phyloP scores from a whole-genome alignment of 2,888 invertebrate species.

The Salpingus planirostris region DNA sequence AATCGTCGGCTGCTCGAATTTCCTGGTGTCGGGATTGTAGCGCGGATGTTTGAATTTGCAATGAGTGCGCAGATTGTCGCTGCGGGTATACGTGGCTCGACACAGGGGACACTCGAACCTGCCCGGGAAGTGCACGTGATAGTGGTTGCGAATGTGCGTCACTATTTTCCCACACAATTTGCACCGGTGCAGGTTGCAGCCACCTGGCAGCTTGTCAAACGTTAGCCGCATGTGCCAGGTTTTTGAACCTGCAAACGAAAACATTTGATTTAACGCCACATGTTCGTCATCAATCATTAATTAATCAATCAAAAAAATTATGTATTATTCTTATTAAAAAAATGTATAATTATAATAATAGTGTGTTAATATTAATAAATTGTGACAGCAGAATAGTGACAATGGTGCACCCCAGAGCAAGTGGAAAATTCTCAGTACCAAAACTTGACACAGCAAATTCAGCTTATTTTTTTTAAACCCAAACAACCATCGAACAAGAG shows the following conservation, averaged over 20 bases:
- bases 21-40: constrained; percentile 78
- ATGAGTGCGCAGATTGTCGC: constrained; percentile 87
- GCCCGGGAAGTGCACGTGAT: constrained; percentile 89
- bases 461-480: too few relatives aligned
- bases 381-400: constrained; percentile 41
- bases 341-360: constrained; percentile 13
- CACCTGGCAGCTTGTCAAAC: constrained; percentile 87
- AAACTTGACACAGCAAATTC: too few relatives aligned
- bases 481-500: too few relatives aligned
- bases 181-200: constrained; percentile 88
- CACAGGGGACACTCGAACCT: constrained; percentile 87
- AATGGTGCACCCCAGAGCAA: constrained; percentile 41
- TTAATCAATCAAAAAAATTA: too few relatives aligned
- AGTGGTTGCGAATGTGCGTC: constrained; percentile 90
- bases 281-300: too few relatives aligned
- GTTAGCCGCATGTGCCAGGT: constrained; percentile 93
- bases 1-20: constrained; percentile 56
- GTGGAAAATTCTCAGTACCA: constrained; percentile 17
- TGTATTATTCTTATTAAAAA: constrained; percentile 9
- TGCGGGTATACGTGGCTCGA: constrained; percentile 84
- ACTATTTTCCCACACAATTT: constrained; percentile 92
- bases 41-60: constrained; percentile 89
- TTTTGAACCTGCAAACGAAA: constrained; percentile 80
- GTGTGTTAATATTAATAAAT: constrained; percentile 17
- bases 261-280: too few relatives aligned